phyloP scores from a whole-genome alignment of 2,113 vertebrate genomes.

The Halichoeres trimaculatus region DNA sequence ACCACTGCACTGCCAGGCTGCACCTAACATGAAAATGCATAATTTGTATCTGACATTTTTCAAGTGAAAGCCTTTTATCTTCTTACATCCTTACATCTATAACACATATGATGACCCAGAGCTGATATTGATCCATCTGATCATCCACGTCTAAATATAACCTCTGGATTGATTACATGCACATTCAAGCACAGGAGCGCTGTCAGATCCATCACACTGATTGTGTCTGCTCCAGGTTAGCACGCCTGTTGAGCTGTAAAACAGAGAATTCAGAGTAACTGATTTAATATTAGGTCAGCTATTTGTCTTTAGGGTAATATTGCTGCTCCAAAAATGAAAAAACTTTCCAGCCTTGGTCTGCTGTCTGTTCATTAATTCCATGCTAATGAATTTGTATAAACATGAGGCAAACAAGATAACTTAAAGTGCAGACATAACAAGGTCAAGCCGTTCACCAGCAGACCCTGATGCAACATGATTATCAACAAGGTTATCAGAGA shows the following conservation, averaged over 20 bases:
- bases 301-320: conserved; percentile 28
- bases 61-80: too few relatives aligned
- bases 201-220: not conserved
- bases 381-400: conserved; percentile 46
- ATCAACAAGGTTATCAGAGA: conserved; percentile 29
- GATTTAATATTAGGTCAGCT: conserved; percentile 23
- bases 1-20: too few relatives aligned
- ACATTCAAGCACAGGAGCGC: too few relatives aligned
- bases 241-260: conserved; percentile 33
- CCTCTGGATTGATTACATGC: too few relatives aligned
- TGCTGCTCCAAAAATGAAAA: not conserved
- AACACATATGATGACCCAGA: too few relatives aligned
- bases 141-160: too few relatives aligned
- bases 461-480: conserved; percentile 32
- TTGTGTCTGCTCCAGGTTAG: conserved; percentile 25
- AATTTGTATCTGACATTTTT: too few relatives aligned
- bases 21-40: too few relatives aligned
- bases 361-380: conserved; percentile 41
- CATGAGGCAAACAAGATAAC: conserved; percentile 46
- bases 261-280: conserved; percentile 28
- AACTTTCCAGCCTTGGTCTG: conserved; percentile 1
- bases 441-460: conserved; percentile 42
- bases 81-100: too few relatives aligned
- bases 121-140: too few relatives aligned
- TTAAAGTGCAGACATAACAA: conserved; percentile 28